A percentile compares a stretch with the other conserved stretches of the same genome.
phyloP scores from a whole-genome alignment of 2,888 invertebrate genomes.

The Acheta domesticus region DNA sequence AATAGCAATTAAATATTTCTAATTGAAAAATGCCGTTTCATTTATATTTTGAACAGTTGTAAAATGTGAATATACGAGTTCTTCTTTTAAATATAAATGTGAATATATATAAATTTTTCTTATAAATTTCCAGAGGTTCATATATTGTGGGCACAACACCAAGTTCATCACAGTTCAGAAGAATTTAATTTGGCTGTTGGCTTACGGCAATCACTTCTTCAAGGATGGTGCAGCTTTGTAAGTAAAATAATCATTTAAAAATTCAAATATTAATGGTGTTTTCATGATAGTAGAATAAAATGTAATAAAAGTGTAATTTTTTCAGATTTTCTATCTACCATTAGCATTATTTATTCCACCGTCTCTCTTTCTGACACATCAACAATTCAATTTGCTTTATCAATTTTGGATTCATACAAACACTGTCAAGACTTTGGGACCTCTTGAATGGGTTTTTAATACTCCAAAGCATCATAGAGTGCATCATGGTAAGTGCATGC shows the following conservation, averaged over 20 bases:
- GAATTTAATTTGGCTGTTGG: slow-evolving; percentile 85
- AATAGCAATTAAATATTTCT: not conserved
- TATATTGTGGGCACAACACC: slow-evolving; percentile 84
- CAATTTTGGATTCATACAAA: slow-evolving; percentile 95
- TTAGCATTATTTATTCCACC: slow-evolving; percentile 75
- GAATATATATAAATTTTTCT: not conserved
- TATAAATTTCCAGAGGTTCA: slow-evolving; percentile 66
- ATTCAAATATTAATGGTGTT: not conserved
- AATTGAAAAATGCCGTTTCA: too few species aligned
- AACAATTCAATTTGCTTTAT: slow-evolving; percentile 84
- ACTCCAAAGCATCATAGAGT: slow-evolving; percentile 88
- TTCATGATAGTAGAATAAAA: slow-evolving; percentile 1
- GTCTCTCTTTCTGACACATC: slow-evolving; percentile 74
- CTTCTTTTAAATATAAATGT: too few species aligned
- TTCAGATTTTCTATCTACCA: slow-evolving; percentile 68
- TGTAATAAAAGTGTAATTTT: slow-evolving; percentile 25
- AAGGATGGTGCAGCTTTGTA: slow-evolving; percentile 78
- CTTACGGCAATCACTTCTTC: slow-evolving; percentile 72
- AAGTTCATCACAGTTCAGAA: slow-evolving; percentile 87
- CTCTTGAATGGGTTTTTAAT: slow-evolving; percentile 80
- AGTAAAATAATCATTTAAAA: slow-evolving; percentile 48
- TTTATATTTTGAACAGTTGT: not conserved
- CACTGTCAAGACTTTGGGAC: slow-evolving; percentile 73
- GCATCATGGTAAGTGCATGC: slow-evolving; percentile 63
- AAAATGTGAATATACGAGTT: not conserved